Evolutionary conservation across 2,888 invertebrate genomes (phyloP).

Genomic region (Coelinius sp.): DNA sequence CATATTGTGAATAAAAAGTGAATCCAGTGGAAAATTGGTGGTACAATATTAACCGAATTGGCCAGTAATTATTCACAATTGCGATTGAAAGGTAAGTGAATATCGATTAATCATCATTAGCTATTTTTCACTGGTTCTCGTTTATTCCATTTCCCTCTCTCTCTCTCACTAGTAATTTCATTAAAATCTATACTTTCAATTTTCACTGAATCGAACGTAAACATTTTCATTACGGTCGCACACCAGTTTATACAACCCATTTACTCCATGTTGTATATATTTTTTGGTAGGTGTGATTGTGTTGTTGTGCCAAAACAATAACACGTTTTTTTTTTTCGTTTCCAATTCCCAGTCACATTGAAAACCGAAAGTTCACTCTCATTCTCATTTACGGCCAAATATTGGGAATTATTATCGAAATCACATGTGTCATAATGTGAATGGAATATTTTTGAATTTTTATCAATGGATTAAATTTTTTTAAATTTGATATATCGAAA

Average conservation of each 20-base stretch:
- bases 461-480: not conserved
- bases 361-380: constrained; percentile 63
- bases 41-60: not conserved
- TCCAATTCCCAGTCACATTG: not conserved
- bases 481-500: not conserved
- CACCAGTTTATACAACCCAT: constrained; percentile 12
- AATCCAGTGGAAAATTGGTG: not conserved
- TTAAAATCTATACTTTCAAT: constrained; percentile 39
- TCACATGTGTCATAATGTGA: not conserved
- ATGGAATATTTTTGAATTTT: constrained; percentile 2
- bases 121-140: constrained; percentile 6
- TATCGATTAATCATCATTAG: constrained; percentile 38
- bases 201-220: constrained; percentile 36
- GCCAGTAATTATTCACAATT: constrained; percentile 51
- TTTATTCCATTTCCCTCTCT: constrained; percentile 22
- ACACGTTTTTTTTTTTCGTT: constrained; percentile 10
- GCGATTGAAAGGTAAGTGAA: constrained; percentile 47
- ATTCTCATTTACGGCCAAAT: constrained; percentile 56
- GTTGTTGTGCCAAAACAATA: constrained; percentile 26
- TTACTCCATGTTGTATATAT: not conserved
- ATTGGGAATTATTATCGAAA: constrained; percentile 24
- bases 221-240: constrained; percentile 43
- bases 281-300: not conserved
- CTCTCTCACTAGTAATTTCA: constrained; percentile 33
- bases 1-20: constrained; percentile 8